Percentiles rank a stretch among this genome's conserved stretches.
Conservation (phyloP, 2,797 vertebrate species). For the Pangasius krempfi region DNA sequence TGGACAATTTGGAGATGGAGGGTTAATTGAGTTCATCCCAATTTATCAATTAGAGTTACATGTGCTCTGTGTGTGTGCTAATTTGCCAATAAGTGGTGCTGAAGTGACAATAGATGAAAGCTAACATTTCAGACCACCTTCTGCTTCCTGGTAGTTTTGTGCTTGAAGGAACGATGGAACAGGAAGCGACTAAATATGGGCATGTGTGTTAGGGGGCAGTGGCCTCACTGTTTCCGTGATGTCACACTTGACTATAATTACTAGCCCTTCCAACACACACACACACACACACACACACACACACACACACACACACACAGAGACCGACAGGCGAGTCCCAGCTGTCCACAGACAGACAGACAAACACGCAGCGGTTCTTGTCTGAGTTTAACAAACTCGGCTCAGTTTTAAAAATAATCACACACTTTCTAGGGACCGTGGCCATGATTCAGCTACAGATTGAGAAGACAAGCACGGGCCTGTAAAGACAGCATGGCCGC, state of each 20-base stretch:
- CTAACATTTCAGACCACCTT: conserved; percentile 10
- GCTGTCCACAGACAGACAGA: conserved; percentile 56
- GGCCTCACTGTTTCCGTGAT: conserved; percentile 73
- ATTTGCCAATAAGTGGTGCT: background rate
- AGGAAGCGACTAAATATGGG: conserved; percentile 77
- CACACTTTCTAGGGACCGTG: conserved; percentile 13
- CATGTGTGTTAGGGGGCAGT: conserved; percentile 53
- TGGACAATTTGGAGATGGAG: background rate
- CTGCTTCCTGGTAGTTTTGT: conserved; percentile 60
- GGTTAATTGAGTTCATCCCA: background rate
- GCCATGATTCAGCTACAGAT: background rate
- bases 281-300: conserved; percentile 37
- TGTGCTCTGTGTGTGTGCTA: background rate
- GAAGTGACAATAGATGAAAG: background rate
- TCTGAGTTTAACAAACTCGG: conserved; percentile 35
- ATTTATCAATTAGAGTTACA: background rate
- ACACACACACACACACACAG: conserved; percentile 58
- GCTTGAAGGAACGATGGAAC: conserved; percentile 22
- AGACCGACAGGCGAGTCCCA: conserved; percentile 40
- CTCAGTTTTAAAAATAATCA: conserved; percentile 31
- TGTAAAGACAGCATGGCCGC: background rate
- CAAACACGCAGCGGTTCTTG: conserved; percentile 43
- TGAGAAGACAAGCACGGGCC: background rate
- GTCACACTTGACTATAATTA: conserved; percentile 62
- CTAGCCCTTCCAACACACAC: conserved; percentile 25